phyloP scores from a whole-genome alignment of 53 echinoderm and acorn worm species.

The Luidia sarsii region DNA sequence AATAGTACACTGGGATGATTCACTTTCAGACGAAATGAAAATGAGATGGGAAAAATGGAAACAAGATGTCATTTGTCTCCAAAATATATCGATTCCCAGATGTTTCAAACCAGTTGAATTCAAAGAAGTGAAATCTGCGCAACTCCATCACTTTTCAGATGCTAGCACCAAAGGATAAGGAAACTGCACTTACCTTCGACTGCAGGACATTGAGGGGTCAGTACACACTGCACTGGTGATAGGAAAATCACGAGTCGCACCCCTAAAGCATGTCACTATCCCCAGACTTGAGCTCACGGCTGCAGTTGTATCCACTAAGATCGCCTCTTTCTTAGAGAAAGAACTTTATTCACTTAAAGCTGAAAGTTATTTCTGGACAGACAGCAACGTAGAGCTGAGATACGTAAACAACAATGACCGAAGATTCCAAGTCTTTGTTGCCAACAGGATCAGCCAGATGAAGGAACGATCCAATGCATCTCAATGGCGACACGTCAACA shows the following conservation, averaged over 20 bases:
- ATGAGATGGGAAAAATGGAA: conserved; percentile 66
- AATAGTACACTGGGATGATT: conserved; percentile 68
- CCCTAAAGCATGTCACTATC: conserved; percentile 53
- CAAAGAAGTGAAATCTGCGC: conserved; percentile 7
- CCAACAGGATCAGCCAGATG: conserved; percentile 51
- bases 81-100: conserved; percentile 34
- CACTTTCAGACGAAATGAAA: conserved; percentile 57
- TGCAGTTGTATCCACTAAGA: conserved; percentile 57
- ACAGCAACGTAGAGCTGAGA: conserved; percentile 53
- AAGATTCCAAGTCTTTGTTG: conserved; percentile 57
- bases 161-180: conserved; percentile 66
- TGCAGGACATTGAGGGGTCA: conserved; percentile 20
- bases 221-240: conserved; percentile 42
- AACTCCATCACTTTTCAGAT: conserved; percentile 66
- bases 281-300: conserved; percentile 67
- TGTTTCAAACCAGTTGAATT: conserved; percentile 53
- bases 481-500: conserved; percentile 43
- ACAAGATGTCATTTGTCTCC: conserved; percentile 26
- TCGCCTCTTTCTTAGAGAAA: conserved; percentile 26
- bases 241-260: conserved; percentile 68
- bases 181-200: conserved; percentile 66
- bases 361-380: conserved; percentile 60
- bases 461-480: conserved; percentile 1
- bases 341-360: conserved; percentile 29
- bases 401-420: conserved; percentile 45